Evolutionary conservation across 1,140 invertebrate species (phyloP), one percentile per base, ranked within the genome.

Genomic region (Solenopsis fugax): DNA sequence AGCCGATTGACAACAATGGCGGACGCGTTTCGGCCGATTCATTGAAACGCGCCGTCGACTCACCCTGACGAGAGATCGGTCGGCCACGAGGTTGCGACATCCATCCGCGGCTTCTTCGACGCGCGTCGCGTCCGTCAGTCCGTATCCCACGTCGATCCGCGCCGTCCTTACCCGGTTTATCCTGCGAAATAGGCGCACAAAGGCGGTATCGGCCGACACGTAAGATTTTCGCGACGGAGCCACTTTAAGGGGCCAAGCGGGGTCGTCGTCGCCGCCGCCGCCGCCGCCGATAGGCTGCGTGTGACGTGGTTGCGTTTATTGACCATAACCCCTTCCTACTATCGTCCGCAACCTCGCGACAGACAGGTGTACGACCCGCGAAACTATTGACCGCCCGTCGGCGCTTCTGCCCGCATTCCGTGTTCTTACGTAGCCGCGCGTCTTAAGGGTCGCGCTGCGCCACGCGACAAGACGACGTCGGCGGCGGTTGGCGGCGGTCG

Each of bases 281-380:
- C n/a, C 12, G 65, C 41, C 65, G 92, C 92, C 93, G 94, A 94
- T 95, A 94, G 94, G 93, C 93, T 93, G 93, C 93, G 93, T 93
- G 93, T 94, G 94, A 95, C 93, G 94, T 94, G 92, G 93, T 93
- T 94, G 94, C 93, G 93, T 94, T 95, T 95, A 95, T 95, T 95
- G 94, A 95, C 94, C 94, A 95, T 95, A 95, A 95, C 94, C 94
- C 94, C 94, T 95, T 95, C 93, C 93, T 90, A 89, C 91, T 89
- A 89, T 82, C 89, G 86, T 93, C 92, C 90, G 91, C 92, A 91
- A 94, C 92, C 93, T 94, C 92, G 93, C 89, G 91, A 89, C 90
- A 89, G 93, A 94, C 93, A 94, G 93, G 93, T 94, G 93, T 88
- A 86, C 90, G 87, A 87, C 87, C 87, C 84, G 87, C 87, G 50